A percentile compares a stretch with the other conserved stretches of the same genome.
Conservation (phyloP, 2,113 vertebrate species). For the Leucopsar rothschildi region DNA sequence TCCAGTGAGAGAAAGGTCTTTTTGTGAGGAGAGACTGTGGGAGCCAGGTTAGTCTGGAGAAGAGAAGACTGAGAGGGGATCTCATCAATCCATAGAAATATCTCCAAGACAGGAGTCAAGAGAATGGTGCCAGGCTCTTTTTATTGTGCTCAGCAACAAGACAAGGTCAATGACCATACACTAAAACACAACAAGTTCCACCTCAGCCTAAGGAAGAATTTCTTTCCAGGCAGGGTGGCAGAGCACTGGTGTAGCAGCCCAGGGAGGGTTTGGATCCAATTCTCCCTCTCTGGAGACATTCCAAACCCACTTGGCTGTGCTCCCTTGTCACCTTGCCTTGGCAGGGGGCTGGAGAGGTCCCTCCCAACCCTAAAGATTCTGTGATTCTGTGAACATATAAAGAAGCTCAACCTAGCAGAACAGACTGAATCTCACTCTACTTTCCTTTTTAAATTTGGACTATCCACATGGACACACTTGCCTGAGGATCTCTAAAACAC, state of each 20-base stretch:
- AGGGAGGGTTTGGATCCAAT: accelerated
- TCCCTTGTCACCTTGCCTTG: not conserved
- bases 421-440: not conserved
- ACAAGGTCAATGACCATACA: not conserved
- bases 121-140: not conserved
- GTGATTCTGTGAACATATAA: not conserved
- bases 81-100: not conserved
- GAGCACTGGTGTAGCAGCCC: not conserved
- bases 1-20: not conserved
- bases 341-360: not conserved
- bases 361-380: not conserved
- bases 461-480: not conserved
- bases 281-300: not conserved
- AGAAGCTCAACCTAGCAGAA: not conserved
- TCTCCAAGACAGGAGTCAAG: not conserved
- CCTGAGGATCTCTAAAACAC: not conserved
- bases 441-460: not conserved
- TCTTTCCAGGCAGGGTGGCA: not conserved
- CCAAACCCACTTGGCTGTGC: not conserved
- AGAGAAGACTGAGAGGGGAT: not conserved
- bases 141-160: not conserved
- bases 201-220: not conserved
- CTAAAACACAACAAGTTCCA: not conserved
- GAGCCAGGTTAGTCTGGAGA: not conserved
- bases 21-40: not conserved